phyloP scores from a whole-genome alignment of 2,113 vertebrate genomes.

The Varanus komodoensis region DNA sequence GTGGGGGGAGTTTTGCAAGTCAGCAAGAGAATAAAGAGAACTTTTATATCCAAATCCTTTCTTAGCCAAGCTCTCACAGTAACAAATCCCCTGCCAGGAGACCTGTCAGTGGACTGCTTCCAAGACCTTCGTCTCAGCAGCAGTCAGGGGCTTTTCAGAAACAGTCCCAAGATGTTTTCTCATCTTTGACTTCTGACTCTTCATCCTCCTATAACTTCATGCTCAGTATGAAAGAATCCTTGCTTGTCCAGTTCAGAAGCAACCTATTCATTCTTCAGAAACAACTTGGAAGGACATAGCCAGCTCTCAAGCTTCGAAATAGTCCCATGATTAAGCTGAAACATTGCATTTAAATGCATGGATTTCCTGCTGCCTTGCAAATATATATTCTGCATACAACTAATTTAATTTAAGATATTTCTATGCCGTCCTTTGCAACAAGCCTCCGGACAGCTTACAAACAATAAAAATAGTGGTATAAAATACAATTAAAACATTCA shows the following conservation, averaged over 20 bases:
- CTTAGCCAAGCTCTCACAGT: conserved; percentile 60
- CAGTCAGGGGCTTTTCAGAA: conserved; percentile 66
- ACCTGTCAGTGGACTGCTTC: conserved; percentile 62
- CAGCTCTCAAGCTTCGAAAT: conserved; percentile 44
- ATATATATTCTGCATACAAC: conserved; percentile 23
- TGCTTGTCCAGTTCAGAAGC: conserved; percentile 51
- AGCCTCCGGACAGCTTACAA: too few relatives aligned
- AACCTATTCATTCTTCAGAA: conserved; percentile 59
- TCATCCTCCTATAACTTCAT: conserved; percentile 50
- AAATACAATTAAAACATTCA: too few relatives aligned
- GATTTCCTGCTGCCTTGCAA: background rate
- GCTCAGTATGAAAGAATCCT: conserved; percentile 38
- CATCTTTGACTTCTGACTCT: conserved; percentile 72
- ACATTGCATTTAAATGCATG: conserved; percentile 1
- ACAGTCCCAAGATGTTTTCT: conserved; percentile 47
- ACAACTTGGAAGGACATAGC: conserved; percentile 56
- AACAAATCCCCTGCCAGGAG: conserved; percentile 73
- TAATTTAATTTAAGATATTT: background rate
- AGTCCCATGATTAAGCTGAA: conserved; percentile 17
- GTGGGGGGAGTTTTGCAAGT: conserved; percentile 58
- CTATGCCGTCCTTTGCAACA: too few relatives aligned
- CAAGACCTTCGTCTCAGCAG: conserved; percentile 66
- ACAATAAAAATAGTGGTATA: too few relatives aligned
- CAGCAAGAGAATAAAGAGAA: conserved; percentile 64
- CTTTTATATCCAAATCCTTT: conserved; percentile 69